phyloP scores from a whole-genome alignment of 2,888 invertebrate species.

The Drosophila infuscata region DNA sequence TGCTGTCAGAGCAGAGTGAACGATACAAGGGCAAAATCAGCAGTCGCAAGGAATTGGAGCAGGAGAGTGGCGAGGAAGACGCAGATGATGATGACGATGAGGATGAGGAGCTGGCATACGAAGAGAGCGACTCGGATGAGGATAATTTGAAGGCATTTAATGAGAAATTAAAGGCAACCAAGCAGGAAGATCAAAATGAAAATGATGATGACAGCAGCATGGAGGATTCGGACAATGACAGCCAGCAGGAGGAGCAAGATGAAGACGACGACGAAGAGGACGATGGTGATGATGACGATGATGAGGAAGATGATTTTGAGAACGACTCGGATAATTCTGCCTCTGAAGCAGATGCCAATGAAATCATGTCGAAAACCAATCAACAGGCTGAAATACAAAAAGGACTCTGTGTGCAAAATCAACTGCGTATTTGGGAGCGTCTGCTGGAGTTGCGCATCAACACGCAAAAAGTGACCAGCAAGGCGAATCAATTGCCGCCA shows the following conservation, averaged over 20 bases:
- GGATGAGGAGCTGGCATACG: slow-evolving; percentile 60
- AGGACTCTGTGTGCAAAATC: slow-evolving; percentile 89
- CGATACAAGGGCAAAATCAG: slow-evolving; percentile 91
- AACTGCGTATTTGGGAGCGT: slow-evolving; percentile 92
- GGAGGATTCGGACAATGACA: slow-evolving; percentile 42
- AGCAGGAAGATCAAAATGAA: slow-evolving; percentile 60
- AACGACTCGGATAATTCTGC: slow-evolving; percentile 49
- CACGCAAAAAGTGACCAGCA: slow-evolving; percentile 91
- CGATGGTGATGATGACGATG: slow-evolving; percentile 65
- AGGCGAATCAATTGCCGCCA: slow-evolving; percentile 91
- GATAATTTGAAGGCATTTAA: slow-evolving; percentile 52
- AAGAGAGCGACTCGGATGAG: slow-evolving; percentile 65
- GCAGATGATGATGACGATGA: slow-evolving; percentile 68
- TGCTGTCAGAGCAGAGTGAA: slow-evolving; percentile 89
- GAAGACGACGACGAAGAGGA: slow-evolving; percentile 42
- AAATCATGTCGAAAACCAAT: slow-evolving; percentile 80
- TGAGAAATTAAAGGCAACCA: slow-evolving; percentile 30
- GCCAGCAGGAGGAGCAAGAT: slow-evolving; percentile 40
- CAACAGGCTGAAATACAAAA: slow-evolving; percentile 87
- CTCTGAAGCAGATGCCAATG: slow-evolving; percentile 24
- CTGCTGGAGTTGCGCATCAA: slow-evolving; percentile 94
- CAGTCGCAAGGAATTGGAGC: slow-evolving; percentile 86
- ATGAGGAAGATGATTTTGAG: slow-evolving; percentile 48
- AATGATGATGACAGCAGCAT: slow-evolving; percentile 29
- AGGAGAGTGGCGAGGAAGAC: slow-evolving; percentile 35